Base-by-base conservation (phyloP, 2,797 vertebrate genomes). In the Acrossocheilus wenchowensis region DNA sequence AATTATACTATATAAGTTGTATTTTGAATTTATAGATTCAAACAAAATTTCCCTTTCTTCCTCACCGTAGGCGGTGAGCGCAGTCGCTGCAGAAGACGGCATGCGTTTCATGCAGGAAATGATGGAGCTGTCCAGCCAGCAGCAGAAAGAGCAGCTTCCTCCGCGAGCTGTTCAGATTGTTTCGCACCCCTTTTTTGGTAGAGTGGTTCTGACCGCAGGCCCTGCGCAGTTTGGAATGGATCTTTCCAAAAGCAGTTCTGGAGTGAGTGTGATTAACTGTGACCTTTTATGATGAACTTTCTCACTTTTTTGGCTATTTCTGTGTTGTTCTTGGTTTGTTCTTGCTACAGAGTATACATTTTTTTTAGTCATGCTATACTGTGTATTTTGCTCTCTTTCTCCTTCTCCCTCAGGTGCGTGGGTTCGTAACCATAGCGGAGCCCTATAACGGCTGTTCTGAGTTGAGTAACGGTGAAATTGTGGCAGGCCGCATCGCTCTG, bases 101-200 rank as follows among this genome's bases (percentile, higher is more conserved):
- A 94, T 99, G 89, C 95, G 98, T 50, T 99, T 99, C 94, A 99
- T 99, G 98, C 98, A 99, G 93, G 98, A 99, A 91, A 99, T 99
- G 98, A 99, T 99, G 94, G 98, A 99, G 88, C 93, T 99, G 74
- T 99, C 98, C 88, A 99, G 97, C 92, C 98, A 99, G 93, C 98
- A 99, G 81, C 98, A 99, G 88, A 99, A 99, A 81, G 98, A 99
- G 89, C 98, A 99, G 95, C 96, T 99, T 3, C 98, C 98, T 68
- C 98, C 98, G 17, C 95, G 98, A 84, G 98, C 98, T 68, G 97
- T 99, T 68, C 98, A 99, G 68, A 99, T 99, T 12, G 95, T 98
- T 88, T 99, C 98, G 0, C 97, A 99, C 91, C 98, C 98, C 0
- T 99, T 97, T 94, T 98, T 97, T 88, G 98, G 98, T 90, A 95